phyloP scores from a whole-genome alignment of 2,888 invertebrate species.

The Panorpa germanica region DNA sequence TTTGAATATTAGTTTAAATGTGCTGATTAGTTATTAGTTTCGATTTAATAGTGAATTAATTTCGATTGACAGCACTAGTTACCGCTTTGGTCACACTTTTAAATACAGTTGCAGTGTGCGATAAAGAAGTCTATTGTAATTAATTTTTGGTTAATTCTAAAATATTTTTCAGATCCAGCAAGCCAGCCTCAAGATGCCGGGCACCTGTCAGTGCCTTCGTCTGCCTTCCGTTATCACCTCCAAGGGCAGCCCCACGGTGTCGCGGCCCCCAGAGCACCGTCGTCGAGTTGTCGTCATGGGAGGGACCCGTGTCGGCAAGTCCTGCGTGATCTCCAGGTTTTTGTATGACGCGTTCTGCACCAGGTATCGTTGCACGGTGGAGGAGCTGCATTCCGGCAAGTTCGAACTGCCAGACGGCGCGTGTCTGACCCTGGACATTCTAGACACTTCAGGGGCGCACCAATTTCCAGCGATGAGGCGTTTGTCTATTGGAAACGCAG shows the following conservation, averaged over 20 bases:
- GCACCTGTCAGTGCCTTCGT: constrained; percentile 18
- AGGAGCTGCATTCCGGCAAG: constrained; percentile 35
- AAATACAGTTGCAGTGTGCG: no score
- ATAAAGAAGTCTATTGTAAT: no score
- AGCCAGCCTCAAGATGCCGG: constrained; percentile 15
- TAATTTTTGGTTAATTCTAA: no score
- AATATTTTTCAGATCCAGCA: no score
- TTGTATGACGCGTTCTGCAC: constrained; percentile 32
- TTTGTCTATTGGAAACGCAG: constrained; percentile 50
- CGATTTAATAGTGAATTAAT: no score
- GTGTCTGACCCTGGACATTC: constrained; percentile 40
- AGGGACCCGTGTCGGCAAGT: constrained; percentile 35
- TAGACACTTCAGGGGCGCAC: constrained; percentile 47
- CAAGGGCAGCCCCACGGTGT: no score
- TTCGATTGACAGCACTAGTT: no score
- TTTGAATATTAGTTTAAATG: no score
- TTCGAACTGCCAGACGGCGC: constrained; percentile 24
- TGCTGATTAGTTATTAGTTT: no score
- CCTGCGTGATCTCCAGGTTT: constrained; percentile 37
- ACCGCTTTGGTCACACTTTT: no score
- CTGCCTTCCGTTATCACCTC: no score
- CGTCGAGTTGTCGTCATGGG: constrained; percentile 24
- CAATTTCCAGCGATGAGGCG: constrained; percentile 61
- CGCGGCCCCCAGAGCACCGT: constrained; percentile 11
- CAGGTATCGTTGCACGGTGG: constrained; percentile 40